Evolutionary conservation across 2,113 vertebrate species (phyloP), one percentile per base, ranked within the genome.

Genomic region (Microcebus ravelobensis): DNA sequence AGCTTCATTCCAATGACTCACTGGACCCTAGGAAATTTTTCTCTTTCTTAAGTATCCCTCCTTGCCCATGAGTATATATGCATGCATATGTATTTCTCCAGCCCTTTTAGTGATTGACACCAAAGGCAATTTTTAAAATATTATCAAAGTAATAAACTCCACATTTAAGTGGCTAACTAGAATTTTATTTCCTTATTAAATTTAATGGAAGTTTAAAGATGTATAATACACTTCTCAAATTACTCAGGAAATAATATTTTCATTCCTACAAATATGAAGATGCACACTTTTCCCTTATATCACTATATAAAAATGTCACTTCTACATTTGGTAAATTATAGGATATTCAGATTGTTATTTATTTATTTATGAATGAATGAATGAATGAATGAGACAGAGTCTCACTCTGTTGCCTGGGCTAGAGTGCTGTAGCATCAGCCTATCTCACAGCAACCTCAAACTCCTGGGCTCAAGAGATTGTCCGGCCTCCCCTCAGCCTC

Each of bases 111-210:
- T 59, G 21, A 82, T 91, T 63, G 31, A 29, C 63, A 87, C 18
- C 48, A 45, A 90, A 94, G 36, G 12, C 13, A 7, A 70, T 90
- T 88, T 36, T 45, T 25, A 5, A 92, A n/a, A 23, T 21, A 83
- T 77, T 59, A 90, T 82, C 36, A 63, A 89, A 83, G 1, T 34
- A 73, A 45, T 70, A 80, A 92, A 45, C 29, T 7, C 18, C 27
- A 45, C 52, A 3, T 52, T 55, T 67, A 85, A 95, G 29, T 87
- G 52, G 4, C 34, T 95, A 61, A 48, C 8, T 70, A 21, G 12
- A 87, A 90, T 71, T 91, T 77, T 71, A 85, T 82, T 94, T 92
- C 10, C 61, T 82, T 67, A 48, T 90, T 90, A 50, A 88, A 85
- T 31, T 87, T 95, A 80, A 36, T 59, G 52, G 45, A 93, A 95